These are phyloP conservation scores for Plebejus anna DNA, from an alignment of 2,888 invertebrate genomes.

Conservation along the genomic window DNA sequence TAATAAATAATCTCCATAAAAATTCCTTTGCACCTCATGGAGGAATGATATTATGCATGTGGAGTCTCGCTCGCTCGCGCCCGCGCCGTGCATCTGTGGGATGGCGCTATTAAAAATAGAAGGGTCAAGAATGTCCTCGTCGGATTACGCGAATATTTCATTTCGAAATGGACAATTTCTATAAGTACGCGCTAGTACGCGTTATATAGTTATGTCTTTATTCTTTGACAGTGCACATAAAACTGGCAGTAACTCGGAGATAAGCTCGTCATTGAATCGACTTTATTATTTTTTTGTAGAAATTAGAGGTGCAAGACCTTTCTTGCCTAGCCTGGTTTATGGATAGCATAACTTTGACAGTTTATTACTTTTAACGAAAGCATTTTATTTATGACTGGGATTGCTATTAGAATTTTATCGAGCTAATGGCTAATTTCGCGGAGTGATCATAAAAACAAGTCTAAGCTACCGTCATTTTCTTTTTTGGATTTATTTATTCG, in stretches of 20 bases:
- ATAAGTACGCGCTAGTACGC: slow-evolving; percentile 10
- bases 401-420: background rate
- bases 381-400: background rate
- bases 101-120: slow-evolving; percentile 15
- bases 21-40: slow-evolving; percentile 34
- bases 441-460: background rate
- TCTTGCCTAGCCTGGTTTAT: background rate
- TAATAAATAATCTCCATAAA: slow-evolving; percentile 38
- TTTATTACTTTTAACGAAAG: slow-evolving; percentile 13
- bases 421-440: background rate
- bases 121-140: slow-evolving; percentile 2
- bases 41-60: slow-evolving; percentile 22
- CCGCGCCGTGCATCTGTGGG: background rate
- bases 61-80: background rate
- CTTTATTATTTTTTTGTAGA: slow-evolving; percentile 3
- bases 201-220: slow-evolving; percentile 11
- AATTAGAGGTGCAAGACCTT: background rate
- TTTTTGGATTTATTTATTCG: background rate
- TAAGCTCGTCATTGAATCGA: background rate
- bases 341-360: background rate
- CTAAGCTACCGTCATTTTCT: background rate
- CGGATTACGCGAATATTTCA: slow-evolving; percentile 18
- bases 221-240: slow-evolving; percentile 3
- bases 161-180: slow-evolving; percentile 21
- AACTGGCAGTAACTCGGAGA: slow-evolving; percentile 8